phyloP scores from a whole-genome alignment of 2,113 vertebrate genomes.

The Aramus guarauna region DNA sequence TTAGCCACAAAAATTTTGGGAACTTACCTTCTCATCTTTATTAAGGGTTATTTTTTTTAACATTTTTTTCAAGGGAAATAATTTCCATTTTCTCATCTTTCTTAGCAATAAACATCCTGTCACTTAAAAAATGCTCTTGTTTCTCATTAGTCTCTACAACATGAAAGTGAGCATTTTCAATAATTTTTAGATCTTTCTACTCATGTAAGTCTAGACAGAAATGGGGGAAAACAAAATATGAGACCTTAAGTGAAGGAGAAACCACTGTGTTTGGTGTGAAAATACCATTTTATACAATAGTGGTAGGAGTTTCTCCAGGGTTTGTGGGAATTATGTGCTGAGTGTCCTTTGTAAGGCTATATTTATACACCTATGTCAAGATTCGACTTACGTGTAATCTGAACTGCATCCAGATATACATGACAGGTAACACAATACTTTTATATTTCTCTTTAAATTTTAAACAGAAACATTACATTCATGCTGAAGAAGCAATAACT shows the following conservation, averaged over 20 bases:
- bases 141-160: neutral
- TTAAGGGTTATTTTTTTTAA: neutral
- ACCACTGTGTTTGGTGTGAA: neutral
- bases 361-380: neutral
- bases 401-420: neutral
- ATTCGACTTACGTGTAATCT: neutral
- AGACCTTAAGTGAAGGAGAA: neutral
- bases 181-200: neutral
- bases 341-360: neutral
- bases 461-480: neutral
- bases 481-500: neutral
- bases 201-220: neutral
- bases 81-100: neutral
- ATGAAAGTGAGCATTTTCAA: neutral
- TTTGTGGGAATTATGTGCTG: neutral
- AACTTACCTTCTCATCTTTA: neutral
- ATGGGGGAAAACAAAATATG: neutral
- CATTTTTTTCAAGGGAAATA: neutral
- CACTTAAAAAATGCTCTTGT: neutral
- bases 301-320: neutral
- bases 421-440: neutral
- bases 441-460: neutral
- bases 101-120: neutral
- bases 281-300: neutral
- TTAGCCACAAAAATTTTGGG: neutral